Base-by-base conservation (phyloP, 2,888 invertebrate species). In the Sthenelais limicola region DNA sequence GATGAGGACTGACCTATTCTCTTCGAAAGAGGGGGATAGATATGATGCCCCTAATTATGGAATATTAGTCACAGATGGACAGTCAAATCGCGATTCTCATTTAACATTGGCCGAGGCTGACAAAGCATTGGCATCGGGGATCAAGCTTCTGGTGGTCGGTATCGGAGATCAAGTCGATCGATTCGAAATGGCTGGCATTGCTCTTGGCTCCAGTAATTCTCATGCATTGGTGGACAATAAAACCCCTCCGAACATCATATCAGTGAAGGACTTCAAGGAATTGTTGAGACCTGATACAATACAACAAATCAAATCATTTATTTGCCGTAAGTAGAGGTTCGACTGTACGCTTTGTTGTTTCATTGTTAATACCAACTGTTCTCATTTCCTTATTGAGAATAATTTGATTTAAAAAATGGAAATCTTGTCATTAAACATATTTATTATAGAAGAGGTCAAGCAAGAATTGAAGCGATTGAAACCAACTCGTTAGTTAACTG, bases 51-150 rank as follows among this genome's bases (percentile, higher is more conserved):
- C 73, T 3, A 43, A 72, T 30, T 30, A 33, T 12, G 58, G n/a
- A 1, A 30, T 73, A 1, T n/a, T 73, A 1, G 30, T 73, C 18
- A 69, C 68, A 7, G 73, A 73, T 32, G 73, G 73, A 9, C 49
- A 58, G 26, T 30, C 68, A n/a, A 72, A 72, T 24, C 24, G 21
- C 3, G 68, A 72, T n/a, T 12, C 43, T 3, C 51, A 68, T 26
- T 28, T 32, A 0, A 52, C 43, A 3, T 26, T 28, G 26, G 38
- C 18, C 1, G 68, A 51, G n/a, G 68, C 68, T 3, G 54, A 67
- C 48, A 15, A 18, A 28, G 72, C 68, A 0, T 15, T 69, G 0
- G 4, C 33, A 18, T 30, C 28, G 24, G 58, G 69, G 1, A 58
- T 73, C 26, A 26, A 18, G 7, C 32, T 69, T n/a, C 5, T 73